phyloP scores from a whole-genome alignment of 2,797 vertebrate species.

The Echeneis naucrates region DNA sequence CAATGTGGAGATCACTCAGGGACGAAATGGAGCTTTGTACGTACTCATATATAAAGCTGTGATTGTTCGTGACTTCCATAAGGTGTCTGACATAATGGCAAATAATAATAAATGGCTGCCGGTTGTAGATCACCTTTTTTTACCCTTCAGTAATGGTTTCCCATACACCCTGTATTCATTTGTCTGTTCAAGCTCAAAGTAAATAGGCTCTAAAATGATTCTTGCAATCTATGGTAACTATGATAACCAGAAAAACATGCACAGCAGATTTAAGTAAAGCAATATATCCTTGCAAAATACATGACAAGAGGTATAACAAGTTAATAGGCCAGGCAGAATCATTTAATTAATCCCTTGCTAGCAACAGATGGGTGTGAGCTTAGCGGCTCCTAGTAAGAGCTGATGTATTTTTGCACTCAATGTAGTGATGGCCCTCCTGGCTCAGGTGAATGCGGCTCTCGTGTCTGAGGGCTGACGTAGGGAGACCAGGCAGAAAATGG shows the following conservation, averaged over 20 bases:
- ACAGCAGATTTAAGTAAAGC: constrained; percentile 1
- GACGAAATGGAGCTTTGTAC: constrained; percentile 39
- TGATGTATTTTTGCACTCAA: constrained; percentile 71
- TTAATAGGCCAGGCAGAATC: constrained; percentile 58
- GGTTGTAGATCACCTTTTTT: constrained; percentile 33
- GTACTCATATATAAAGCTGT: constrained; percentile 48
- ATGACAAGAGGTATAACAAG: constrained; percentile 59
- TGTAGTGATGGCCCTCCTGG: constrained; percentile 57
- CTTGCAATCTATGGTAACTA: constrained; percentile 7
- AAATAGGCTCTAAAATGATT: constrained; percentile 25
- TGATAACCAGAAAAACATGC: neutral
- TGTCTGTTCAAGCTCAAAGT: constrained; percentile 10
- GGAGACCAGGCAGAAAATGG: constrained; percentile 48
- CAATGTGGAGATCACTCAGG: constrained; percentile 36
- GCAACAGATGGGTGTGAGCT: constrained; percentile 72
- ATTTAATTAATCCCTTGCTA: constrained; percentile 74
- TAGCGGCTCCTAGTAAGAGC: constrained; percentile 66
- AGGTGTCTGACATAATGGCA: constrained; percentile 44
- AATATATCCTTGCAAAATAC: constrained; percentile 21
- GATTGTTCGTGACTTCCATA: constrained; percentile 60
- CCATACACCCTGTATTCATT: constrained; percentile 33
- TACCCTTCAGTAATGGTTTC: constrained; percentile 45
- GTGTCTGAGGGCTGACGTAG: constrained; percentile 23
- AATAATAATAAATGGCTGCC: constrained; percentile 60
- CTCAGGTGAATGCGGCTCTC: constrained; percentile 22